Evolutionary conservation across 2,888 invertebrate genomes (phyloP).

Genomic region (Cantharis lateralis): DNA sequence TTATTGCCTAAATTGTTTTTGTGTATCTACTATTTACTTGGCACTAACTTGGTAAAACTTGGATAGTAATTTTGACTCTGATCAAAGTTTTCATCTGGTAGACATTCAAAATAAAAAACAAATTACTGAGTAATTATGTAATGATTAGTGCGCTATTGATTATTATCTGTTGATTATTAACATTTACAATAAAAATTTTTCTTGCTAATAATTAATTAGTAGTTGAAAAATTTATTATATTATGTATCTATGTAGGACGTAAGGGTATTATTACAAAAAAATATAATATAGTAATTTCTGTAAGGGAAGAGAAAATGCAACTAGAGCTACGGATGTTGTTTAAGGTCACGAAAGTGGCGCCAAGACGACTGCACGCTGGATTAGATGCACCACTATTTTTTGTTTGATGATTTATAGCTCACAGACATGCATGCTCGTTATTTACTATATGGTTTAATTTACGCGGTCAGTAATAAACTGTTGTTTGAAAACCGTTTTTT

Average conservation of each 20-base stretch:
- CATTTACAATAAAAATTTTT: too few relatives aligned
- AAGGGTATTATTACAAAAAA: neutral
- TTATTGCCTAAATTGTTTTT: too few relatives aligned
- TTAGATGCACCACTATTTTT: slow-evolving; percentile 49
- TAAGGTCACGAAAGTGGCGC: slow-evolving; percentile 47
- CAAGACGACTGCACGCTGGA: slow-evolving; percentile 50
- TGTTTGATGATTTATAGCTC: slow-evolving; percentile 44
- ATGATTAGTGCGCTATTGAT: too few relatives aligned
- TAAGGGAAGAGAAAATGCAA: slow-evolving; percentile 13
- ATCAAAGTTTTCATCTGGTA: too few relatives aligned
- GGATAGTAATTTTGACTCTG: too few relatives aligned
- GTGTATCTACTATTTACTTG: too few relatives aligned
- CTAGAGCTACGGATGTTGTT: slow-evolving; percentile 44
- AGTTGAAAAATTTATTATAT: neutral
- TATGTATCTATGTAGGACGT: neutral
- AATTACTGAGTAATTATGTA: too few relatives aligned
- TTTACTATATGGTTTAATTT: slow-evolving; percentile 31
- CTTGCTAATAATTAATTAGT: neutral
- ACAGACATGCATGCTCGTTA: slow-evolving; percentile 47
- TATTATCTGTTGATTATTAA: too few relatives aligned
- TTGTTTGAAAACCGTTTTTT: slow-evolving; percentile 26
- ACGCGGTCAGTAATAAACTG: slow-evolving; percentile 27
- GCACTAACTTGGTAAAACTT: too few relatives aligned
- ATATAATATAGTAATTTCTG: neutral
- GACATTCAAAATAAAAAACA: too few relatives aligned